phyloP scores from a whole-genome alignment of 1,140 invertebrate species.

The Drosophila ogumai region DNA sequence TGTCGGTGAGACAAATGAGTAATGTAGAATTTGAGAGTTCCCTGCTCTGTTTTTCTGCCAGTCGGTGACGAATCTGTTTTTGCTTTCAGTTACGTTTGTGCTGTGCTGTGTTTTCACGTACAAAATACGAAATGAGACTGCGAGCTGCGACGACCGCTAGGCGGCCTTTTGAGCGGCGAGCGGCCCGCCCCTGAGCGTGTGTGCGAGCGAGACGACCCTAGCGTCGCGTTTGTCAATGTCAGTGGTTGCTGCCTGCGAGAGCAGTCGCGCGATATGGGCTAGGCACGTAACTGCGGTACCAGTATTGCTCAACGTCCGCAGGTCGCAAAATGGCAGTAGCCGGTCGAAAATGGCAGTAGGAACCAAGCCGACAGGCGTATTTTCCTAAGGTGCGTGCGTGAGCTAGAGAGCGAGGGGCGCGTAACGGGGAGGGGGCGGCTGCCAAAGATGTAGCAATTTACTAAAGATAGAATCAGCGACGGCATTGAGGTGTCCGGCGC shows the following conservation, averaged over 20 bases:
- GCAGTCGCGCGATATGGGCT: constrained; percentile 39
- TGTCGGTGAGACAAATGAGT: constrained; percentile 43
- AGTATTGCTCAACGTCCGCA: constrained; percentile 62
- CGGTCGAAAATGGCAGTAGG: constrained; percentile 29
- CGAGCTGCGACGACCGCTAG: constrained; percentile 53
- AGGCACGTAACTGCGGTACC: constrained; percentile 40
- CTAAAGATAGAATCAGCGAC: constrained; percentile 18
- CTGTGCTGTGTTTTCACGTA: constrained; percentile 63
- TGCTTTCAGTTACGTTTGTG: constrained; percentile 37
- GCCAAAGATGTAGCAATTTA: constrained; percentile 13
- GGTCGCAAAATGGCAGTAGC: constrained; percentile 57
- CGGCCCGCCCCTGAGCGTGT: constrained; percentile 40
- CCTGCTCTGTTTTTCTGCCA: constrained; percentile 24
- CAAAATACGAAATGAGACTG: constrained; percentile 54
- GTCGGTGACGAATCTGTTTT: constrained; percentile 47
- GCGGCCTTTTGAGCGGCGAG: constrained; percentile 62
- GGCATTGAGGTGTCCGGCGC: constrained; percentile 45
- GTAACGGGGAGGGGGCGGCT: constrained; percentile 5
- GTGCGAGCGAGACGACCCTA: constrained; percentile 61
- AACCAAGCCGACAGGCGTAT: constrained; percentile 39
- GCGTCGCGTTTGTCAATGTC: constrained; percentile 62
- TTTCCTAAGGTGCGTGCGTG: constrained; percentile 45
- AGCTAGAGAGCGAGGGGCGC: constrained; percentile 10
- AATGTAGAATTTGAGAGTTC: constrained; percentile 38
- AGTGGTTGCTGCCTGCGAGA: constrained; percentile 64